Evolutionary conservation across 1,140 invertebrate species (phyloP).

Genomic region (Branchinecta lindahli): DNA sequence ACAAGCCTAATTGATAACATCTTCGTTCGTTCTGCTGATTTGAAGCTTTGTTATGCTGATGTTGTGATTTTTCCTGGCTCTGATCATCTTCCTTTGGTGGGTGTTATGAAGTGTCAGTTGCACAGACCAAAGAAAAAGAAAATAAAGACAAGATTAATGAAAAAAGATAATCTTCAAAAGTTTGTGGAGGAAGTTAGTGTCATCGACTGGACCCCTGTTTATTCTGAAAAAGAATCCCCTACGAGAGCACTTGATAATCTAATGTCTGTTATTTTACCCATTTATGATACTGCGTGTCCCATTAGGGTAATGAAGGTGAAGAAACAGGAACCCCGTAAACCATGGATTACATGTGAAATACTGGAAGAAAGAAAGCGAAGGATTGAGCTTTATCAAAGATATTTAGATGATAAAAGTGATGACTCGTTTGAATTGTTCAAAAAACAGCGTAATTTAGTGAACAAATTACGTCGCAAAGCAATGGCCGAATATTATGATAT

Average conservation of each 20-base stretch:
- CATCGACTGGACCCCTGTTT: not conserved
- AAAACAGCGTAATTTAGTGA: too few species aligned
- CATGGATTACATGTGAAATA: too few species aligned
- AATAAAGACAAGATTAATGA: conserved; percentile 1
- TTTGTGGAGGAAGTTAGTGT: not conserved
- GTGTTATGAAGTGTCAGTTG: not conserved
- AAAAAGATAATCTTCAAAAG: not conserved
- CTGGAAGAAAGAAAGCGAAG: too few species aligned
- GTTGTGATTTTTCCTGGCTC: not conserved
- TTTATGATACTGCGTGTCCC: not conserved
- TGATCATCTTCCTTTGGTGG: not conserved
- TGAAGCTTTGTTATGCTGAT: conserved; percentile 10
- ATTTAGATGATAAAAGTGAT: too few species aligned
- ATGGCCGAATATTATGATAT: too few species aligned
- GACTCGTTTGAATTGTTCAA: too few species aligned
- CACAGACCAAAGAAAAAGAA: conserved; percentile 1
- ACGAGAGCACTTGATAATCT: conserved; percentile 10
- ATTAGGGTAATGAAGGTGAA: too few species aligned
- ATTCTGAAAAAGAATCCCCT: not conserved
- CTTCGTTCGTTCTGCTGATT: not conserved
- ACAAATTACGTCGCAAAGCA: too few species aligned
- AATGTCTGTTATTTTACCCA: conserved; percentile 10
- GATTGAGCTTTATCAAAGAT: too few species aligned
- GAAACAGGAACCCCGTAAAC: too few species aligned
- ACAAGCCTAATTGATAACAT: not conserved